Evolutionary conservation across 2,888 invertebrate genomes (phyloP).

Genomic region (Tenodera sinensis): DNA sequence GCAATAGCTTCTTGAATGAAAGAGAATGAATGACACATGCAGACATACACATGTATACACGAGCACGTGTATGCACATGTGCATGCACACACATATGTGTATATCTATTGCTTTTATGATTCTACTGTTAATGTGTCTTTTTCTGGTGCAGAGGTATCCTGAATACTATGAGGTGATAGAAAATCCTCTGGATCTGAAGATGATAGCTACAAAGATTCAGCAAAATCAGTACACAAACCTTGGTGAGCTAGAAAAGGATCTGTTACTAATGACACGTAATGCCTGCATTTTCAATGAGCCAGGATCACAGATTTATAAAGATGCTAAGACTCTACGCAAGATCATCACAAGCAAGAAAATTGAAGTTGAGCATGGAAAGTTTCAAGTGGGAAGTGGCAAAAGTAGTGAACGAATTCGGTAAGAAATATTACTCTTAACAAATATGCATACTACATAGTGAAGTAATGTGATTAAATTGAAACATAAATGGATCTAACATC

Average conservation of each 20-base stretch:
- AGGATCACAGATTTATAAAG: conserved; percentile 93
- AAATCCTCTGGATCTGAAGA: conserved; percentile 90
- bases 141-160: conserved; percentile 67
- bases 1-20: too few species aligned
- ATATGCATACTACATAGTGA: not conserved
- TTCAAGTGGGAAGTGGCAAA: conserved; percentile 53
- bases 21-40: too few species aligned
- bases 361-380: conserved; percentile 69
- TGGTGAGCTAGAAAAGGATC: conserved; percentile 83
- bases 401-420: conserved; percentile 66
- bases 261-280: conserved; percentile 87
- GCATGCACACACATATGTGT: too few species aligned
- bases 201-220: conserved; percentile 88
- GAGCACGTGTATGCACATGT: too few species aligned
- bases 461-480: not conserved
- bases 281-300: conserved; percentile 96
- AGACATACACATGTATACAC: too few species aligned
- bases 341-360: conserved; percentile 65
- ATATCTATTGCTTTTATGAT: not conserved
- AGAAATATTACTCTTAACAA: not conserved
- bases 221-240: conserved; percentile 74
- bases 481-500: too few species aligned
- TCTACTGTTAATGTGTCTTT: conserved; percentile 10
- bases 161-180: conserved; percentile 94
- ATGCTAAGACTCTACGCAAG: conserved; percentile 85